Evolutionary conservation across 1,140 invertebrate species (phyloP).

Genomic region (Copidosoma floridanum): DNA sequence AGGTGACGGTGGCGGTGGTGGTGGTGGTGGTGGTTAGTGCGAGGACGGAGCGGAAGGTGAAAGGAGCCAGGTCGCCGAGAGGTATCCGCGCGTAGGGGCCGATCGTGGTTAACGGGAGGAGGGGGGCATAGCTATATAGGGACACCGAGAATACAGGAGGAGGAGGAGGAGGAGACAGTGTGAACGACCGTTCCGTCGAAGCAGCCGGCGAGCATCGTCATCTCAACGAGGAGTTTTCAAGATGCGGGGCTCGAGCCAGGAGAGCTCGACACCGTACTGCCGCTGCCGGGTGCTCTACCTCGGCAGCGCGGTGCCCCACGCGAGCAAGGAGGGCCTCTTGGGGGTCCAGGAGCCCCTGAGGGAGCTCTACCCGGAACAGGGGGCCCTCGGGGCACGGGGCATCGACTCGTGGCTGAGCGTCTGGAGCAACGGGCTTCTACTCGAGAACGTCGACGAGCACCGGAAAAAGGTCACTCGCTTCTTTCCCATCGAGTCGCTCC

Average conservation of each 20-base stretch:
- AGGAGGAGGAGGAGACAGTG: not conserved
- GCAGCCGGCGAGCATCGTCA: not conserved
- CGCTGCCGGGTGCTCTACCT: constrained; percentile 96
- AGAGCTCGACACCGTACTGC: constrained; percentile 81
- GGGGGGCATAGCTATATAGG: not conserved
- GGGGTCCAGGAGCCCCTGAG: constrained; percentile 96
- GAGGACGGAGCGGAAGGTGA: constrained; percentile 20
- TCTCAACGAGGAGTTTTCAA: too few relatives aligned
- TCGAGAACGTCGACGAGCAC: constrained; percentile 96
- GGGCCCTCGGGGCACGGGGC: constrained; percentile 79
- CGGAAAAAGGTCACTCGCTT: constrained; percentile 92
- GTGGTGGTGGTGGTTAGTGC: too few relatives aligned
- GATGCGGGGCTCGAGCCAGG: constrained; percentile 52
- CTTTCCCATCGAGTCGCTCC: constrained; percentile 94
- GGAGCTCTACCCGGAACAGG: constrained; percentile 93
- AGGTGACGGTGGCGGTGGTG: too few relatives aligned
- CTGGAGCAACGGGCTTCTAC: constrained; percentile 92
- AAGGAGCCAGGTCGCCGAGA: constrained; percentile 14
- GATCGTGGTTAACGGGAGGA: not conserved
- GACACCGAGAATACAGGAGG: not conserved
- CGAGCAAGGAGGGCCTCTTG: constrained; percentile 95
- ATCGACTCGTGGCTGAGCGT: constrained; percentile 98
- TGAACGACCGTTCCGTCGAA: constrained; percentile 19
- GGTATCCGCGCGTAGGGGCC: not conserved
- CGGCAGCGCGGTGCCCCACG: constrained; percentile 94